Percentiles rank a stretch among this genome's conserved stretches.
These are phyloP conservation scores for Meloe dianella DNA, from an alignment of 2,888 invertebrate genomes.

Conservation along the genomic window DNA sequence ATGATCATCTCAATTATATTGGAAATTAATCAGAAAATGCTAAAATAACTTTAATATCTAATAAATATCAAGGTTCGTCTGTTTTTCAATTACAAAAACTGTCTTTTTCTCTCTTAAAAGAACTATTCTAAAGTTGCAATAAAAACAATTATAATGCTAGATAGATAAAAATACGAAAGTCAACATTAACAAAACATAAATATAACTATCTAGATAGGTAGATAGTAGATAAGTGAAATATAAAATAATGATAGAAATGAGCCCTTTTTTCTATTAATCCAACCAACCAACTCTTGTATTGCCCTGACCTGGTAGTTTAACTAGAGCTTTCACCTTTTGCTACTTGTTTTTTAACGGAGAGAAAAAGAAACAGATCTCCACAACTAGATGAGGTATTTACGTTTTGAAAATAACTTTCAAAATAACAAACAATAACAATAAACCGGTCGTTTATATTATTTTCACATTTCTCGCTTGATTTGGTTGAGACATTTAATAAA, in stretches of 20 bases:
- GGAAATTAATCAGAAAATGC: neutral
- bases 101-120: neutral
- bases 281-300: constrained; percentile 7
- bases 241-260: constrained; percentile 1
- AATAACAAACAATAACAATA: neutral
- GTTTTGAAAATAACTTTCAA: neutral
- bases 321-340: constrained; percentile 13
- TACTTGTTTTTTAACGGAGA: neutral
- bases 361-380: neutral
- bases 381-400: neutral
- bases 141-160: constrained; percentile 3
- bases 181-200: neutral
- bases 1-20: neutral
- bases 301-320: constrained; percentile 10
- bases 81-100: neutral
- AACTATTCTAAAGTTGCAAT: neutral
- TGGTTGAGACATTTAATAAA: neutral
- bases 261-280: constrained; percentile 9
- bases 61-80: neutral
- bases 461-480: constrained; percentile 1
- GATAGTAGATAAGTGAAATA: neutral
- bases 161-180: neutral
- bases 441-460: neutral
- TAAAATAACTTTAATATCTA: neutral
- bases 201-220: no score